These are phyloP conservation scores for Esperia sulphurella DNA, from an alignment of 2,888 invertebrate species.

Conservation along the genomic window DNA sequence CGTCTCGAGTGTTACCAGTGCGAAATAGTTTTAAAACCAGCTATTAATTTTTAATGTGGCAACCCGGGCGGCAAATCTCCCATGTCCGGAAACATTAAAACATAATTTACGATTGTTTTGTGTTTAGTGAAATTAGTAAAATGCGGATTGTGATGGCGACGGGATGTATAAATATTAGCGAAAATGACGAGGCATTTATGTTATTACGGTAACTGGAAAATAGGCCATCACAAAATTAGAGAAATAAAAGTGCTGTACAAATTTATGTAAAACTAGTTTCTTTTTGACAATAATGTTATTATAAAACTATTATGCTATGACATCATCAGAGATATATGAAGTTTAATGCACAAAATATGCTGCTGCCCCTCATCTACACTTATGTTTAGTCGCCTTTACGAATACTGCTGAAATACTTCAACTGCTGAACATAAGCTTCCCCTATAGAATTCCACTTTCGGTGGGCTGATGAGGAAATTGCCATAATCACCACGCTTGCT, in stretches of 20 bases:
- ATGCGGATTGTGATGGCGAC: constrained; percentile 56
- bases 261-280: neutral
- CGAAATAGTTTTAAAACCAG: constrained; percentile 70
- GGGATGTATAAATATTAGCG: constrained; percentile 69
- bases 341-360: too few species aligned
- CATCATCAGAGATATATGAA: too few species aligned
- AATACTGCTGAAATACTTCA: too few species aligned
- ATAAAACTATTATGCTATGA: neutral
- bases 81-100: constrained; percentile 74
- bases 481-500: too few species aligned
- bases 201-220: constrained; percentile 43
- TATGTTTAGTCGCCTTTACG: too few species aligned
- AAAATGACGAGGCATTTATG: constrained; percentile 53
- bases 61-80: constrained; percentile 61
- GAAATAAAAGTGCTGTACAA: constrained; percentile 5
- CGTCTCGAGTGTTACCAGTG: constrained; percentile 53
- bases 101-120: constrained; percentile 69
- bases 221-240: constrained; percentile 13
- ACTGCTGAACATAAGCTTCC: too few species aligned
- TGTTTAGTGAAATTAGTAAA: constrained; percentile 71
- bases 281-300: neutral
- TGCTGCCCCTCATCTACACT: too few species aligned
- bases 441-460: too few species aligned
- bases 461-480: too few species aligned
- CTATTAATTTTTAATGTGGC: constrained; percentile 72